A percentile compares a stretch with the other conserved stretches of the same genome.
Evolutionary conservation across 1,140 invertebrate genomes (phyloP).

Genomic region (Phymastichus coffea): DNA sequence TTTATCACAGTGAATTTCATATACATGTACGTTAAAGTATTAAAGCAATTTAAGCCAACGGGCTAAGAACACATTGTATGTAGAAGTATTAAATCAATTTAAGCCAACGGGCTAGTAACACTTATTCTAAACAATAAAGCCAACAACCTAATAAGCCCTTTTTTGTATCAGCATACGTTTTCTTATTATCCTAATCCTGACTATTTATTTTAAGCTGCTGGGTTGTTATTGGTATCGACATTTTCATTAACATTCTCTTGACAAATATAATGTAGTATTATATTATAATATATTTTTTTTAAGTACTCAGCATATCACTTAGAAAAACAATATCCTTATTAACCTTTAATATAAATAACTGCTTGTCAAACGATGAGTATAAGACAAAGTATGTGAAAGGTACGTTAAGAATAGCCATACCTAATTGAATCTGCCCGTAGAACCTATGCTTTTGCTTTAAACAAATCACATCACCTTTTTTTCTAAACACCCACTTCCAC

Average conservation of each 20-base stretch:
- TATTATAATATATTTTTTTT: neutral
- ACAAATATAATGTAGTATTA: constrained; percentile 17
- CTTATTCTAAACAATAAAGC: neutral
- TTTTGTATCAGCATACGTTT: neutral
- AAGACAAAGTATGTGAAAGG: constrained; percentile 22
- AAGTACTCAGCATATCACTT: neutral
- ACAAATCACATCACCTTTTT: neutral
- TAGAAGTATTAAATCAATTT: too few species aligned
- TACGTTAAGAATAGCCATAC: constrained; percentile 27
- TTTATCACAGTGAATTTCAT: neutral
- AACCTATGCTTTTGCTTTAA: constrained; percentile 26
- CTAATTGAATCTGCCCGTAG: constrained; percentile 24
- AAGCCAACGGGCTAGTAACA: neutral
- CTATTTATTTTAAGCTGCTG: neutral
- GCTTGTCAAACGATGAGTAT: constrained; percentile 24
- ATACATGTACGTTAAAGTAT: too few species aligned
- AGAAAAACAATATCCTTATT: constrained; percentile 14
- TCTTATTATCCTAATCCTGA: neutral
- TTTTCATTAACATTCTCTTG: neutral
- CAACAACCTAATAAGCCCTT: too few species aligned
- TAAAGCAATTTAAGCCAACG: too few species aligned
- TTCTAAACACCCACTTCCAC: neutral
- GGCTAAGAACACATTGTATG: too few species aligned
- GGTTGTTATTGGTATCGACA: neutral
- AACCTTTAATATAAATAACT: constrained; percentile 5